Conservation (phyloP, 2,113 vertebrate species). For the Craseonycteris thonglongyai region DNA sequence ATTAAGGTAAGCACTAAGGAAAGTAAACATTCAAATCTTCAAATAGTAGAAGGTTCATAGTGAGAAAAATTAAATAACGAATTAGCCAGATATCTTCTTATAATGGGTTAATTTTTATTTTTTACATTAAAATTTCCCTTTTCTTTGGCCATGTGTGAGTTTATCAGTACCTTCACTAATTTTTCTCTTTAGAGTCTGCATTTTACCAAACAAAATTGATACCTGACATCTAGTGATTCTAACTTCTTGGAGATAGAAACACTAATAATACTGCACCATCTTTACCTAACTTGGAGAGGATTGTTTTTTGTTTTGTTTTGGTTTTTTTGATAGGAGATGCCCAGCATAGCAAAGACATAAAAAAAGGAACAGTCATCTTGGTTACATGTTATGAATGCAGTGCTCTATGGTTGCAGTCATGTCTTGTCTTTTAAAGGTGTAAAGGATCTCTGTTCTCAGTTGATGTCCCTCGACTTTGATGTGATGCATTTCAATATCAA, state of each 20-base stretch:
- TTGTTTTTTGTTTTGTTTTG: too few relatives aligned
- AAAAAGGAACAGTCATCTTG: neutral
- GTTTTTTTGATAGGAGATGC: neutral
- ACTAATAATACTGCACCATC: neutral
- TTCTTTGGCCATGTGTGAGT: neutral
- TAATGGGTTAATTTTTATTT: constrained; percentile 22
- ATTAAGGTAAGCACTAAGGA: neutral
- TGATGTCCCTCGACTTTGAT: neutral
- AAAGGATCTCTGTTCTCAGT: constrained; percentile 40
- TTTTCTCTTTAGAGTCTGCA: neutral
- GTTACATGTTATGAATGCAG: neutral
- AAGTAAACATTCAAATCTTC: neutral
- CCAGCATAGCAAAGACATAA: neutral
- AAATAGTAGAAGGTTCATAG: neutral
- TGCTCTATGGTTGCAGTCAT: neutral
- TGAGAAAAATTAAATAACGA: neutral
- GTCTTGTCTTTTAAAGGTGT: constrained; percentile 30
- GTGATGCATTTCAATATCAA: constrained; percentile 50
- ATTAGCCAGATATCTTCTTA: neutral
- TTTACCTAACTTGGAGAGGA: neutral
- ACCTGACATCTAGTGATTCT: neutral
- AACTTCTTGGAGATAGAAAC: neutral
- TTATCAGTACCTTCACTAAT: neutral
- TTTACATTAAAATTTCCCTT: neutral
- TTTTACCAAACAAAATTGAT: neutral